phyloP scores from a whole-genome alignment of 2,113 vertebrate genomes.

The Sylvia atricapilla region DNA sequence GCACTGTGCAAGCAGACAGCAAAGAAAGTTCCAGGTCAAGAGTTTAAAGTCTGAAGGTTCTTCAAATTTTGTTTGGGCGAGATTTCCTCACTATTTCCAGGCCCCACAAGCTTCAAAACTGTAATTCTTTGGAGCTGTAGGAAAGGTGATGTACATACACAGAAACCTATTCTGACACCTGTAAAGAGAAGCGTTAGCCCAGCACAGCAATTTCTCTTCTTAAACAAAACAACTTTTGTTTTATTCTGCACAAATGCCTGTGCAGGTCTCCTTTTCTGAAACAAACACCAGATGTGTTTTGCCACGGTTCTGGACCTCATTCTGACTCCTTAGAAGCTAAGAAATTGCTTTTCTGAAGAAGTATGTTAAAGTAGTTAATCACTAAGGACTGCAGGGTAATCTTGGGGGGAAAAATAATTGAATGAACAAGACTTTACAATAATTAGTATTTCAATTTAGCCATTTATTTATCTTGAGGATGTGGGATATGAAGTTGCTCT shows the following conservation, averaged over 20 bases:
- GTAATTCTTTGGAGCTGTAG: background rate
- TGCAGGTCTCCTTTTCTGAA: background rate
- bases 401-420: background rate
- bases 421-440: background rate
- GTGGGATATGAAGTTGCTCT: background rate
- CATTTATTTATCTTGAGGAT: conserved; percentile 6
- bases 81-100: background rate
- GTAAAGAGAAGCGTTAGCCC: background rate
- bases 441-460: conserved; percentile 28
- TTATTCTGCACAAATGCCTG: background rate
- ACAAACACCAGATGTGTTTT: background rate
- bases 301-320: background rate
- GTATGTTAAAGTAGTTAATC: conserved; percentile 1
- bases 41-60: background rate
- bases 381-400: conserved; percentile 11
- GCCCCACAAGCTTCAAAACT: background rate
- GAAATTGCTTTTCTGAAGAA: conserved; percentile 33
- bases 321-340: conserved; percentile 7
- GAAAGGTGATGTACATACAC: conserved; percentile 2
- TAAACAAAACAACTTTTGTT: background rate
- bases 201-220: background rate
- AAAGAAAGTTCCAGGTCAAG: background rate
- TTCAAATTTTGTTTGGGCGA: background rate
- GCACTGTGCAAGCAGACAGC: conserved; percentile 39
- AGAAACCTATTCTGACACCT: background rate